Evolutionary conservation across 2,113 vertebrate genomes (phyloP), one percentile per base, ranked within the genome.

Genomic region (Rhagologus leucostigma): DNA sequence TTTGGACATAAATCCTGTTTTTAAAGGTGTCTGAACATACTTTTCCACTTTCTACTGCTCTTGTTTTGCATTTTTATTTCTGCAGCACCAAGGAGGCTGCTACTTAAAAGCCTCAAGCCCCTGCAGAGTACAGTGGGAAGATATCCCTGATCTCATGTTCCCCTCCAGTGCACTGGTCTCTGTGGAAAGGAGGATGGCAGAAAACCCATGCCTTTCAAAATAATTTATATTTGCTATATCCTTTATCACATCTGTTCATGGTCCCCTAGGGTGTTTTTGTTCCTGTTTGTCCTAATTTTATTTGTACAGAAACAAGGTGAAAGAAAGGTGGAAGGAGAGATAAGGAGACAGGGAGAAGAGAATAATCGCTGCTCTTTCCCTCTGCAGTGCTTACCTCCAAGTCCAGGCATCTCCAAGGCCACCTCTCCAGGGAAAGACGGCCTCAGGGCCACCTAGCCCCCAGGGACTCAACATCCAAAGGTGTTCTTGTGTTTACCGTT

Each of bases 131-230:
- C 27, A 30, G 19, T 10, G 27, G 9, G 22, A 75, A 63, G 10
- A 44, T 33, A 6, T 3, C 6, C 6, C 23, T 20, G 5, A 42
- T 56, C 44, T 16, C 39, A 14, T 2, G 0, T 9, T 79, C 30
- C 24, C 10, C 23, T 29, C 18, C 18, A 52, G 29, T 5, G 2
- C 1, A 1, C 26, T 3, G 0, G 9, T 64, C 35, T 67, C 37
- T 41, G 24, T 6, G 4, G n/a, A 55, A 56, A 69, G 29, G 62
- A 69, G 29, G 19, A 62, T 44, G 35, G n/a, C n/a, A 79, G 16
- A 22, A 13, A 29, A 52, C 4, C 16, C 14, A 24, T 14, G 10
- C 41, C 24, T 82, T 57, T n/a, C 65, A 87, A 93, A 92, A 64
- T 33, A 47, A 67, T 53, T 32, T 62, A 1, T 29, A 27, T 89